A percentile compares a stretch with the other conserved stretches of the same genome.
These are phyloP conservation scores for Neoaliturus tenellus DNA, from an alignment of 2,888 invertebrate genomes.

Conservation along the genomic window DNA sequence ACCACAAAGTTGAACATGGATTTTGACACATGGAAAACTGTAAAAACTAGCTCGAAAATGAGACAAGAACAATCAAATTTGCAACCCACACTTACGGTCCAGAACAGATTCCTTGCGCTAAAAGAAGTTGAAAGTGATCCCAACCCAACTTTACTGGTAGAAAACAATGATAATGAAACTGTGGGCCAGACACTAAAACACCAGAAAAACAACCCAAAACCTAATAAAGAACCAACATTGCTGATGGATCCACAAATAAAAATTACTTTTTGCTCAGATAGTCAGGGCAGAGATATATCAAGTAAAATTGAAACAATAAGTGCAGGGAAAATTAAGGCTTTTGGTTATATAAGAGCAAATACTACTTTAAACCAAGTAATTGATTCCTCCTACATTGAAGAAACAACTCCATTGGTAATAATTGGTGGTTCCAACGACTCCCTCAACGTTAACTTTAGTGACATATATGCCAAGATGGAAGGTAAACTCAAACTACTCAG, in stretches of 20 bases:
- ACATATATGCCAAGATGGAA: too few species aligned
- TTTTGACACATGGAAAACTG: not conserved
- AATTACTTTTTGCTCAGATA: not conserved
- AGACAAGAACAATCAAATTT: not conserved
- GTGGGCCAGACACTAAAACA: not conserved
- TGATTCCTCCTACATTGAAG: not conserved
- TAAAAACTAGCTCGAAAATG: not conserved
- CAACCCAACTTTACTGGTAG: not conserved
- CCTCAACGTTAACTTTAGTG: too few species aligned
- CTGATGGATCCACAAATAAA: not conserved
- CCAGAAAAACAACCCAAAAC: not conserved
- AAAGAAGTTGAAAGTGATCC: not conserved
- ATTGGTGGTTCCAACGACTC: not conserved
- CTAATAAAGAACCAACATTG: not conserved
- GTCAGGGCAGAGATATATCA: not conserved
- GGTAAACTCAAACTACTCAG: too few species aligned
- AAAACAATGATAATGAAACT: too few species aligned
- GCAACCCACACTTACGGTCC: not conserved
- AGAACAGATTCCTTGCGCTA: constrained; percentile 11
- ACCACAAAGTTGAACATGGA: not conserved
- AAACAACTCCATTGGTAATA: not conserved
- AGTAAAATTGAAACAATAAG: not conserved
- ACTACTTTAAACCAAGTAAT: not conserved
- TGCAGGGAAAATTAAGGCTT: not conserved
- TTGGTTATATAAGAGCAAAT: constrained; percentile 1